A percentile compares a stretch with the other conserved stretches of the same genome.
These are phyloP conservation scores for Thelaira solivaga DNA, from an alignment of 2,888 invertebrate species.

Conservation along the genomic window DNA sequence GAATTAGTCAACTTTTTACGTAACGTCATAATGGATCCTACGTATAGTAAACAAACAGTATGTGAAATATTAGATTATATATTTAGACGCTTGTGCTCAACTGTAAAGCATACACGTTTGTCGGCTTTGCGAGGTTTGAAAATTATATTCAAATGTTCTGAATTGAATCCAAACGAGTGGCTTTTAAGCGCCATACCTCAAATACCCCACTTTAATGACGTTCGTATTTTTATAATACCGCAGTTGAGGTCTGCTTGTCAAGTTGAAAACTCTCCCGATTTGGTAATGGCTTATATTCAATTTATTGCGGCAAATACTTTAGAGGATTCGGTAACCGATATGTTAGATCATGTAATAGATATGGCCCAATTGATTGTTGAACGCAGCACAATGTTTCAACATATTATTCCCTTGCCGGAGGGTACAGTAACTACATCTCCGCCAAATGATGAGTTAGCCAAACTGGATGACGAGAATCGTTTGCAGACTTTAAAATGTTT, in stretches of 20 bases:
- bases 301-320: conserved; percentile 88
- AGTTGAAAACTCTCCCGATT: conserved; percentile 90
- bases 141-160: conserved; percentile 79
- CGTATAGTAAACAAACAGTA: conserved; percentile 81
- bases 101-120: conserved; percentile 85
- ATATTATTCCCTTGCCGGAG: conserved; percentile 81
- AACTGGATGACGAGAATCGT: conserved; percentile 69
- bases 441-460: conserved; percentile 66
- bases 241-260: conserved; percentile 91
- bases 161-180: conserved; percentile 79
- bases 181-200: conserved; percentile 82
- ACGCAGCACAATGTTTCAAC: conserved; percentile 89
- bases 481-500: conserved; percentile 84
- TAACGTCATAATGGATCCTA: conserved; percentile 78
- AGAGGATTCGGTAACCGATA: conserved; percentile 82
- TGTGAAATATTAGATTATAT: conserved; percentile 92
- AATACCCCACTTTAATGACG: conserved; percentile 87
- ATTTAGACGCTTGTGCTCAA: conserved; percentile 88
- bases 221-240: conserved; percentile 83
- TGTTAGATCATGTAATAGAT: conserved; percentile 86
- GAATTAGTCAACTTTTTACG: conserved; percentile 83
- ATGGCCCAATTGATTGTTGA: conserved; percentile 95
- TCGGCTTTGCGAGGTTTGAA: conserved; percentile 86
- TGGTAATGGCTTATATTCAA: conserved; percentile 87
- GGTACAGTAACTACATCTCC: conserved; percentile 65